phyloP scores from a whole-genome alignment of 2,888 invertebrate species.

The Dyspetes luteomarginatus region DNA sequence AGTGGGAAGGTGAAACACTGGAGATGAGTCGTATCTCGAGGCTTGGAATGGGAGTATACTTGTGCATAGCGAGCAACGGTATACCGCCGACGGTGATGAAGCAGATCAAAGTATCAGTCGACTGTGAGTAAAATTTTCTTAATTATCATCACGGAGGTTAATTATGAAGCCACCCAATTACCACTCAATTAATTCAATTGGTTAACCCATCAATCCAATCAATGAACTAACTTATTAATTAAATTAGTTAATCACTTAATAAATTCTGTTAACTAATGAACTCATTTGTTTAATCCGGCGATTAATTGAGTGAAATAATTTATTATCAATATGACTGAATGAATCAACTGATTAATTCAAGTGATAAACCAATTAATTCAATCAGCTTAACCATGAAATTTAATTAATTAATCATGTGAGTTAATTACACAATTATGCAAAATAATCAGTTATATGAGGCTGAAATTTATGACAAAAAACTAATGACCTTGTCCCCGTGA shows the following conservation, averaged over 20 bases:
- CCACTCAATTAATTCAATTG: neutral
- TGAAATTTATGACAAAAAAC: neutral
- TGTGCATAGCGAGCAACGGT: conserved; percentile 96
- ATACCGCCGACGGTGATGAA: conserved; percentile 96
- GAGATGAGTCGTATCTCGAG: conserved; percentile 94
- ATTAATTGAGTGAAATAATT: neutral
- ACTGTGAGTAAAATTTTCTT: conserved; percentile 90
- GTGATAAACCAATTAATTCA: too few relatives aligned
- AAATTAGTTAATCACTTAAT: neutral
- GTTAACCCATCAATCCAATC: too few relatives aligned
- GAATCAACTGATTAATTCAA: too few relatives aligned
- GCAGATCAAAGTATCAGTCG: conserved; percentile 96
- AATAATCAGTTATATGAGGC: too few relatives aligned
- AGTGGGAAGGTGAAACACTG: conserved; percentile 93
- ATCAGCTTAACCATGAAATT: neutral
- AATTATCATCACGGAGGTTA: neutral
- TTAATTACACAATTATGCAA: too few relatives aligned
- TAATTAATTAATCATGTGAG: neutral
- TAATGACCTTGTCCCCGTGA: neutral
- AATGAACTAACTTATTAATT: too few relatives aligned
- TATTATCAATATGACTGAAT: too few relatives aligned
- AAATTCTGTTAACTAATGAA: neutral
- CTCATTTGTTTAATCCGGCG: neutral
- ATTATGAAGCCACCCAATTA: neutral
- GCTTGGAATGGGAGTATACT: conserved; percentile 95